Evolutionary conservation across 2,888 invertebrate genomes (phyloP), one percentile per base, ranked within the genome.

Genomic region (Tiliacea citrago): DNA sequence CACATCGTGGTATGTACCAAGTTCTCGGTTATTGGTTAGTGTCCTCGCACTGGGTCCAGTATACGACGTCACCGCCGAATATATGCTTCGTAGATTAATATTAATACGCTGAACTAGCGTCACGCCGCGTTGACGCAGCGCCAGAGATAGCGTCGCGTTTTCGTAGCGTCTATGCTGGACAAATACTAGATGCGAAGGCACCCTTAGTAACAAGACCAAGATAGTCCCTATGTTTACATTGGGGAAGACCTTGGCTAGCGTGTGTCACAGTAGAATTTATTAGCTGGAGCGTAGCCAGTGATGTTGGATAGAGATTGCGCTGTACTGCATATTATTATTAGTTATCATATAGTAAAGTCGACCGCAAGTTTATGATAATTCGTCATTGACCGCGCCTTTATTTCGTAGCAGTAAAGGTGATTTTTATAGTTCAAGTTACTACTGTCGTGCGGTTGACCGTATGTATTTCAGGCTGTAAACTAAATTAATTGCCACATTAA

Each of bases 211-310:
- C 76, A 45, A 73, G 21, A 73, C 35, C 51, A 53, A 72, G 72
- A 61, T 82, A 45, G 39, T 53, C 58, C 18, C 39, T 55, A 57
- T 69, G 47, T 70, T 67, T 47, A 76, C 70, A 57, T 62, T 24
- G 53, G 63, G 51, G 45, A 63, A 66, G 74, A 77, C 88, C 85
- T 84, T 88, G 82, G 68, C 61, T 70, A 72, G 53, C 65, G 75
- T 71, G 75, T 73, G 63, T 53, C 53, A 58, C 35, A 21, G 67
- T 76, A 75, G 71, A 77, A 29, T n/a, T n/a, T n/a, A n/a, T 75
- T 66, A 69, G 55, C 82, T 87, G 88, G 86, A 87, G 81, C 61
- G 45, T 67, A 79, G 86, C 88, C 86, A 88, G 83, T 84, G 77
- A 88, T 79, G 62, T 42, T 51, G 61, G 74, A 45, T 67, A 65